Base-by-base conservation (phyloP, 2,888 invertebrate species). In the Caenorhabditis plicata region DNA sequence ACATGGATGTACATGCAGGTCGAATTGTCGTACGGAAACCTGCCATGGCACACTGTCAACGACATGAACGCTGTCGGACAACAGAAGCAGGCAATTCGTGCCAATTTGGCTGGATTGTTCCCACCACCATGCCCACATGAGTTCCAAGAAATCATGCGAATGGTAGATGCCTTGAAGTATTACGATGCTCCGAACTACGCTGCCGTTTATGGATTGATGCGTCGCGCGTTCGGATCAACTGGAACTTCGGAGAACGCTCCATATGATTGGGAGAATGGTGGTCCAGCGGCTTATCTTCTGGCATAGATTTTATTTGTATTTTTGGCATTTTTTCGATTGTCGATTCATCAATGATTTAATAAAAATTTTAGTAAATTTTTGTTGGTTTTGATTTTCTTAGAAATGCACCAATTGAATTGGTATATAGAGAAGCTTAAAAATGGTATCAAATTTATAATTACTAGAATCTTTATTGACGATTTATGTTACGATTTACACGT, bases 111-210 rank as follows among this genome's bases (percentile, higher is more conserved):
- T n/a, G 48, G 55, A 31, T 56, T 72, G 13, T 72, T 72, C 65
- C 56, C 64, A 17, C 52, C 57, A 29, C 64, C 68, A 36, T 63
- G 62, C 33, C 65, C 69, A 27, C 52, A 15, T 2, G 53, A 53
- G 13, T 61, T 61, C 50, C 47, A 47, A 33, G 54, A 60, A 7
- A 54, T 53, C 20, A 42, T 68, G 51, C 45, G 54, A n/a, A 54
- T 50, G 49, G 56, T 64, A 29, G 76, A 76, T 50, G 22, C 45
- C 23, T 53, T 73, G 35, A 73, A 71, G 50, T 76, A 77, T 64
- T 76, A 76, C 54, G 76, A 76, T 40, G 65, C 71, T 3, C 76
- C 76, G 22, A 69, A 75, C 64, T 76, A 76, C 45, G 63, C 63
- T 44, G 50, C 56, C 41, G 41, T 65, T 43, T 77, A 77, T 46